Evolutionary conservation across 2,888 invertebrate genomes (phyloP).

Genomic region (Eledone cirrhosa): DNA sequence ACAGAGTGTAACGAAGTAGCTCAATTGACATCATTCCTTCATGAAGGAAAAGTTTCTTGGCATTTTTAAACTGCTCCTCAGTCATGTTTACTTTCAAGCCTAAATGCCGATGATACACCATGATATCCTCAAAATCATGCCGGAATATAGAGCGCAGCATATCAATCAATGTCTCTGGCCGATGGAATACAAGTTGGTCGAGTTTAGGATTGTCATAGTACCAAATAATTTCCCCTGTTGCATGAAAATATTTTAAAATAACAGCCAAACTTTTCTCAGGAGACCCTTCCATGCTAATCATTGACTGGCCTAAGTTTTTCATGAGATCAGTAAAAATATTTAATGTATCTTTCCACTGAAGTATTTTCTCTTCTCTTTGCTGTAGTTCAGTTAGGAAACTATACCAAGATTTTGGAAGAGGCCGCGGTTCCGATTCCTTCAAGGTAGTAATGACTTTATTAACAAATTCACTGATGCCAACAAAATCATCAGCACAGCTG

Average conservation of each 20-base stretch:
- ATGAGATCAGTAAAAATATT: constrained; percentile 42
- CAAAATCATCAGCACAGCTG: constrained; percentile 56
- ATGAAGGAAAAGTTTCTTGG: constrained; percentile 51
- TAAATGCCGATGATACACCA: constrained; percentile 43
- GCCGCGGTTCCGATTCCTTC: constrained; percentile 43
- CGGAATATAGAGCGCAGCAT: constrained; percentile 59
- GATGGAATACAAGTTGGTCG: constrained; percentile 53
- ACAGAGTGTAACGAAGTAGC: constrained; percentile 50
- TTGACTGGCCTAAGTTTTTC: constrained; percentile 47
- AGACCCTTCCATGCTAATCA: constrained; percentile 53
- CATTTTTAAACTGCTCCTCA: constrained; percentile 39
- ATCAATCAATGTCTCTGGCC: constrained; percentile 57
- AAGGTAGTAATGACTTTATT: constrained; percentile 38
- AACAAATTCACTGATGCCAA: constrained; percentile 42
- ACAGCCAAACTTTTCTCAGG: constrained; percentile 50
- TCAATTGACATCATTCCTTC: constrained; percentile 55
- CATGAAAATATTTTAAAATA: constrained; percentile 53
- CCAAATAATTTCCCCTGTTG: constrained; percentile 59
- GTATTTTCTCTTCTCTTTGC: constrained; percentile 46
- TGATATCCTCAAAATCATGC: constrained; percentile 55
- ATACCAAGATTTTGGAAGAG: constrained; percentile 54
- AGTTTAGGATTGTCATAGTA: constrained; percentile 54
- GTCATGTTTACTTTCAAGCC: constrained; percentile 40
- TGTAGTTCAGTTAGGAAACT: constrained; percentile 51
- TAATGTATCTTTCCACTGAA: constrained; percentile 47